phyloP scores from a whole-genome alignment of 35 echinoderm and acorn worm genomes.

The Strongylocentrotus purpuratus region DNA sequence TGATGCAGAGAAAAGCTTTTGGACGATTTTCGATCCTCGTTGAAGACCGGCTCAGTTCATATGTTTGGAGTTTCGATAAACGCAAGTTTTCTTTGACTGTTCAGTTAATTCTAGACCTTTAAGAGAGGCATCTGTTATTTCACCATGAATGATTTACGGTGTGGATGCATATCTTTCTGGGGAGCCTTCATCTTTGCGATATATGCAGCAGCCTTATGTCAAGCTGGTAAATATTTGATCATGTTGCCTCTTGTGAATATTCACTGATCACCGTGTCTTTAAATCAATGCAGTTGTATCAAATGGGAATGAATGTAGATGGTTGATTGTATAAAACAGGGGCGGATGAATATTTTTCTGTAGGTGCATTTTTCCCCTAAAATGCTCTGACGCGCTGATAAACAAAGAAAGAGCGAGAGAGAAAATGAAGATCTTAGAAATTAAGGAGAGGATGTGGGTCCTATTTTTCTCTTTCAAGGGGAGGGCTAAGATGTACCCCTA shows the following conservation, averaged over 20 bases:
- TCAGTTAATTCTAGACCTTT: neutral
- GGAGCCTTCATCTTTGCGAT: neutral
- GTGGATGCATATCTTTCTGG: neutral
- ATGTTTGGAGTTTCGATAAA: neutral
- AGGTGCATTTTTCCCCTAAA: too few species aligned
- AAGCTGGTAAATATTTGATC: neutral
- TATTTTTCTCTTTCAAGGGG: too few species aligned
- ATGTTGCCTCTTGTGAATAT: neutral
- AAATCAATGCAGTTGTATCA: too few species aligned
- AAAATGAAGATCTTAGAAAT: too few species aligned
- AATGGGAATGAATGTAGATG: too few species aligned
- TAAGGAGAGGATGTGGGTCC: too few species aligned
- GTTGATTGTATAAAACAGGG: too few species aligned
- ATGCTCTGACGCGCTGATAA: too few species aligned
- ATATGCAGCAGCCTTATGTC: neutral
- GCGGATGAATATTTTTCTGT: too few species aligned
- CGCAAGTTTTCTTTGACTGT: neutral
- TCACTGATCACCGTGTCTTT: too few species aligned
- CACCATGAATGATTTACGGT: constrained; percentile 18
- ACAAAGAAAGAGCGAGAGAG: too few species aligned
- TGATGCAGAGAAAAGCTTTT: neutral
- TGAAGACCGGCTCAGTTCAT: neutral
- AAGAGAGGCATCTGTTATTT: neutral
- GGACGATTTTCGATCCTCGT: neutral
- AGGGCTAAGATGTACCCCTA: too few species aligned